Evolutionary conservation across 2,113 vertebrate species (phyloP).

Genomic region (Panthera tigris): DNA sequence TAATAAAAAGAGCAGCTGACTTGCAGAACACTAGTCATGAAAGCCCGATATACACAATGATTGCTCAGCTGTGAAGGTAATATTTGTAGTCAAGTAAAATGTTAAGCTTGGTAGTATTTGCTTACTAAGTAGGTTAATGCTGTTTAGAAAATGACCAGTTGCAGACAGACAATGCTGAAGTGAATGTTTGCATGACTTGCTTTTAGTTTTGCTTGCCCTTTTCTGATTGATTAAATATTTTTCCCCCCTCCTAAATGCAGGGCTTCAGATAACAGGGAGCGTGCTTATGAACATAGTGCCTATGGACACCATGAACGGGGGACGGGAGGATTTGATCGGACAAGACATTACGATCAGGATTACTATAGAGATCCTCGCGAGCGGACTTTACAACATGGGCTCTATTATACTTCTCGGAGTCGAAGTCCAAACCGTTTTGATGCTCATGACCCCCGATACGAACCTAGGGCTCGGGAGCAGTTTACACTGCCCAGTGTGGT

Average conservation of each 20-base stretch:
- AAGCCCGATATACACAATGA: constrained; percentile 71
- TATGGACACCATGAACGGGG: constrained; percentile 99
- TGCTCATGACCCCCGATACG: constrained; percentile 95
- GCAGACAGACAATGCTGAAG: constrained; percentile 63
- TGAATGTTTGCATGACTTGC: constrained; percentile 87
- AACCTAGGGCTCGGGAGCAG: constrained; percentile 92
- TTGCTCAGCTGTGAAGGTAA: constrained; percentile 72
- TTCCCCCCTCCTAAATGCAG: constrained; percentile 90
- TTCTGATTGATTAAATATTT: constrained; percentile 82
- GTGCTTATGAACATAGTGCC: constrained; percentile 98
- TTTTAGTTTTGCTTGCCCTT: constrained; percentile 66
- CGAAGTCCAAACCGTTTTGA: constrained; percentile 98
- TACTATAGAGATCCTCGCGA: constrained; percentile 97
- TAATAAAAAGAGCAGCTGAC: constrained; percentile 19
- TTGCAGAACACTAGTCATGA: constrained; percentile 76
- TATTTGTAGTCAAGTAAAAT: constrained; percentile 67
- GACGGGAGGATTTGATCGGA: constrained; percentile 95
- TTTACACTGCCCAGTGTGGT: constrained; percentile 98
- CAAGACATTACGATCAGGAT: constrained; percentile 98
- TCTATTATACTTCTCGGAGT: constrained; percentile 97
- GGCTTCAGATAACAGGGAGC: constrained; percentile 97
- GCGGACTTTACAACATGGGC: constrained; percentile 93
- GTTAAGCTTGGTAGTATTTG: constrained; percentile 76
- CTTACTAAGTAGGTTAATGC: constrained; percentile 78
- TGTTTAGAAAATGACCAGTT: constrained; percentile 74